A percentile compares a stretch with the other conserved stretches of the same genome.
Evolutionary conservation across 2,113 vertebrate genomes (phyloP).

Genomic region (Microtus oregoni): DNA sequence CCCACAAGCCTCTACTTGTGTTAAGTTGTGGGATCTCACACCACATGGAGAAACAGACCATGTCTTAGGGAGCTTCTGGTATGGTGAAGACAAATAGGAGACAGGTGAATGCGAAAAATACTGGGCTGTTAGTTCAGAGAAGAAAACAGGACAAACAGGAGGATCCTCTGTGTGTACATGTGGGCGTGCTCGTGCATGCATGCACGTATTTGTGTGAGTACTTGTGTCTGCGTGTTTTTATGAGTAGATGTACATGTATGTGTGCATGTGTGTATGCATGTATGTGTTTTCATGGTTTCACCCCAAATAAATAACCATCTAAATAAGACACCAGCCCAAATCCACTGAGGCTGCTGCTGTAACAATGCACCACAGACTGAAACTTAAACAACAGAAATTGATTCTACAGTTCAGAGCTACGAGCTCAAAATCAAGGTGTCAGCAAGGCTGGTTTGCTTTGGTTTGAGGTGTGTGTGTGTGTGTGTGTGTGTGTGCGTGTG

Average conservation of each 20-base stretch:
- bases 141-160: not conserved
- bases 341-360: no score
- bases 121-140: fast-evolving
- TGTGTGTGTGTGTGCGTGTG: no score
- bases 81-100: not conserved
- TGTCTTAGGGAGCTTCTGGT: fast-evolving
- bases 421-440: not conserved
- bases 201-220: not conserved
- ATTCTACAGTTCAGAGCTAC: not conserved
- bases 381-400: not conserved
- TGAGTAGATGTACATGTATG: not conserved
- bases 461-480: not conserved
- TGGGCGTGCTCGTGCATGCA: no score
- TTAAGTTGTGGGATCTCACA: fast-evolving
- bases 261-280: not conserved
- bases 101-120: fast-evolving
- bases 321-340: not conserved
- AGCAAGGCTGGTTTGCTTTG: no score
- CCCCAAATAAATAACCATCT: not conserved
- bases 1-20: fast-evolving
- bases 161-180: no score
- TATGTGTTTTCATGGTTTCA: not conserved
- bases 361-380: not conserved
- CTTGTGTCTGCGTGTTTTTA: not conserved
- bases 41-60: fast-evolving